Conservation (phyloP, 2,797 vertebrate species). For the Enteromius paludinosus region DNA sequence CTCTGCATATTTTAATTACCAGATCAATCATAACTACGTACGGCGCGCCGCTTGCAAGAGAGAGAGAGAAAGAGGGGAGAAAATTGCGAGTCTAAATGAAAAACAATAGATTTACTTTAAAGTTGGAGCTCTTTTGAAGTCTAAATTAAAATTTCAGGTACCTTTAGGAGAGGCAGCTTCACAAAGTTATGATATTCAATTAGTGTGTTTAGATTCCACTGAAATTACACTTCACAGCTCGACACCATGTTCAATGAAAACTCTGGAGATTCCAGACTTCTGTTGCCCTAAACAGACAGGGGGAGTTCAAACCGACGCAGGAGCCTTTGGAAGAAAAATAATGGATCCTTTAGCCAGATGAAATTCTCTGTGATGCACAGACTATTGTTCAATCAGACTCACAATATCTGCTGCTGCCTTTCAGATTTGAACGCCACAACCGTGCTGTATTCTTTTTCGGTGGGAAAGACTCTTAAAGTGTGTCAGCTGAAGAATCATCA, state of each 20-base stretch:
- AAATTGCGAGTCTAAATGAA: conserved; percentile 86
- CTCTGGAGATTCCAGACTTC: conserved; percentile 65
- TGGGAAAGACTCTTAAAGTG: not conserved
- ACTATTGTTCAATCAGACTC: conserved; percentile 2
- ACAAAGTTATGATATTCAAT: conserved; percentile 86
- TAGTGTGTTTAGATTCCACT: conserved; percentile 82
- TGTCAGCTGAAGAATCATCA: not conserved
- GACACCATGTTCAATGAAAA: conserved; percentile 73
- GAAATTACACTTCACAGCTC: conserved; percentile 79
- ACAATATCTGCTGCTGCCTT: not conserved
- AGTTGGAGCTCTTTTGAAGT: conserved; percentile 85
- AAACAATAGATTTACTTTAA: conserved; percentile 89
- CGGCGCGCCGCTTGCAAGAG: conserved; percentile 70
- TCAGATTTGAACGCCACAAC: not conserved
- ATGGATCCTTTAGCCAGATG: conserved; percentile 6
- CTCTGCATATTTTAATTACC: conserved; percentile 89
- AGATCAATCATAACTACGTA: conserved; percentile 86
- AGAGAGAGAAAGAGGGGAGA: conserved; percentile 74
- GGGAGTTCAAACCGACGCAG: conserved; percentile 42
- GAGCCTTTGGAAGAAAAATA: conserved; percentile 13
- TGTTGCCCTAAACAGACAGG: conserved; percentile 43
- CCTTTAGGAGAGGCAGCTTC: conserved; percentile 79
- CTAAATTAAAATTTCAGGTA: conserved; percentile 88
- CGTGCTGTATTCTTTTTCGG: not conserved
- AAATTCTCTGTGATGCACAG: conserved; percentile 15